Base-by-base conservation (phyloP, 2,797 vertebrate genomes). In the Balearica regulorum region DNA sequence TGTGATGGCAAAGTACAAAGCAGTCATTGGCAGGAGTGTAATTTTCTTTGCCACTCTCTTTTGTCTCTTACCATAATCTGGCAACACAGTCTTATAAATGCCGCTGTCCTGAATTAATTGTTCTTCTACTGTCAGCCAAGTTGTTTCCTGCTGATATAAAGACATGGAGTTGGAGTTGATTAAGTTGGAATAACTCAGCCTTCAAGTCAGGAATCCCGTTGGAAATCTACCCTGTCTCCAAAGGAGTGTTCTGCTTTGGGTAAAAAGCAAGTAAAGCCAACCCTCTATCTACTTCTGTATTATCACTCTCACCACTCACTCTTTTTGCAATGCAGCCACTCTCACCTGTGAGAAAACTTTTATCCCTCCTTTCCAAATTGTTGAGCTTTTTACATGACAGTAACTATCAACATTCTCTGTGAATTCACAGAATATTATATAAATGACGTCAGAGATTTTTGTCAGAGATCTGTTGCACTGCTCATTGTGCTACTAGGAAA, bases 11-110 rank as follows among this genome's bases (percentile, higher is more conserved):
- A 72, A 84, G 43, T 3, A 44, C 24, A 49, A 69, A 88, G 28
- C 6, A 24, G 4, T 26, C 7, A 1, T 6, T n/a, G 20, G 6
- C 37, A 71, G 16, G 15, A 3, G 2, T 39, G 9, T 16, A 2
- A 25, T 69, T 44, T 64, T 41, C 41, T 70, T 53, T 79, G 41
- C 13, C 22, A 8, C n/a, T 29, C 8, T 28, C 13, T 53, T 89
- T 43, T 43, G 11, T 17, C 51, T 79, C 44, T 79, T 33, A 22
- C 21, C 41, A 51, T 61, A 79, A 61, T 70, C 41, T 54, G 19
- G 10, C 44, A 65, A 18, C 8, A 5, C 1, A 11, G 4, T 22
- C 44, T 55, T 70, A 33, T 18, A 55, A 70, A 43, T 20, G 29
- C 7, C 22, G 33, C 16, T 70, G 13, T 43, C 13, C 11, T 64